A percentile compares a stretch with the other conserved stretches of the same genome.
phyloP scores from a whole-genome alignment of 2,888 invertebrate species.

The Pantelozetes paolii region DNA sequence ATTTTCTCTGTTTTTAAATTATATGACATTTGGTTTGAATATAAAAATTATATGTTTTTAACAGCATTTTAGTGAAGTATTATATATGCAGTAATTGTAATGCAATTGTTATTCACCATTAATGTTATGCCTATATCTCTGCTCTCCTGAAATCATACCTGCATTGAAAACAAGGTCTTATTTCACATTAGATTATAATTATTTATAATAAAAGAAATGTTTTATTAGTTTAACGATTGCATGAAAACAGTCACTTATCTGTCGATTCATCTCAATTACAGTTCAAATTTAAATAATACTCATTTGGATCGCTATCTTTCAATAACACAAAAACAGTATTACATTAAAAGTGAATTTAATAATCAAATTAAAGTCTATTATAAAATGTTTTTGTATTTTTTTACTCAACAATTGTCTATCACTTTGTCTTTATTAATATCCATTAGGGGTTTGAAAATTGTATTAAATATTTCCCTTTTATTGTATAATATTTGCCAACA shows the following conservation, averaged over 20 bases:
- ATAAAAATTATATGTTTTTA: constrained; percentile 1
- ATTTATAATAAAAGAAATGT: not conserved
- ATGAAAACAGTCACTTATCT: constrained; percentile 2
- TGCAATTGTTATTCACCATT: not conserved
- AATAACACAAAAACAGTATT: too few relatives aligned
- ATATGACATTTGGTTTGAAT: too few relatives aligned
- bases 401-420: too few relatives aligned
- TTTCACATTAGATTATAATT: not conserved
- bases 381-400: too few relatives aligned
- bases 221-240: constrained; percentile 7
- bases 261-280: constrained; percentile 10
- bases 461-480: too few relatives aligned
- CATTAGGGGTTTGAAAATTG: too few relatives aligned
- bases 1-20: not conserved
- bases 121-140: not conserved
- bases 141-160: not conserved
- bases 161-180: not conserved
- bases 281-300: not conserved
- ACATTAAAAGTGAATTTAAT: too few relatives aligned
- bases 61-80: not conserved
- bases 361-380: too few relatives aligned
- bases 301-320: not conserved
- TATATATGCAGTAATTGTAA: not conserved
- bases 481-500: too few relatives aligned
- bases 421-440: too few relatives aligned